Evolutionary conservation across 2,797 vertebrate species (phyloP), one percentile per base, ranked within the genome.

Genomic region (Enteromius thamalakanensis): DNA sequence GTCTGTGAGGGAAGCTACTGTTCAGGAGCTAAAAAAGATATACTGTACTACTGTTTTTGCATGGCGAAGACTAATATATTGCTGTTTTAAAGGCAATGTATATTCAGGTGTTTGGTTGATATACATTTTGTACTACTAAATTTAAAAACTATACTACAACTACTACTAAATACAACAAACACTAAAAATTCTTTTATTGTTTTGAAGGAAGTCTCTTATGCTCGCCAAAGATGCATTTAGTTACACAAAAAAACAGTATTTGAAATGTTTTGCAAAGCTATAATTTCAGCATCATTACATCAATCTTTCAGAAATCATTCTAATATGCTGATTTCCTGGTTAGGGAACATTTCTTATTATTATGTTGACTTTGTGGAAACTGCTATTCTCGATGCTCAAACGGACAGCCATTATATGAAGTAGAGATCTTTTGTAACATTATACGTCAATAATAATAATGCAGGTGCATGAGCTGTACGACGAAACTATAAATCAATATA

Each of bases 1-100:
- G 37, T 64, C 32, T 80, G 80, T 85, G 65, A 76, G 49, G 65
- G 62, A 68, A 79, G 42, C 67, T 53, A 53, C 53, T 68, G 76
- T 42, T 76, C 34, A 60, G n/a, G 8, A 45, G 53, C n/a, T 26
- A 42, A 11, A 37, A 42, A 42, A 42, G n/a, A 60, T 60, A 29
- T 45, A 42, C n/a, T 60, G 74, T 11, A 29, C 47, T 37, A 10
- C n/a, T 40, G 21, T 42, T 58, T 34, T 40, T 17, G 14, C 34
- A 76, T n/a, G 3, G 74, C 4, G 15, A 40, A 60, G 4, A 42
- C 4, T 76, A 55, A 60, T 42, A 42, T 19, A 60, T 34, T 60
- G 53, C 53, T 40, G 21, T 58, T 58, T 3, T 21, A 58, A 34
- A 58, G 34, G 51, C 32, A 40, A 40, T 40, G 21, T 40, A 58